Base-by-base conservation (phyloP, 1,140 invertebrate species). In the Macrobrachium rosenbergii region DNA sequence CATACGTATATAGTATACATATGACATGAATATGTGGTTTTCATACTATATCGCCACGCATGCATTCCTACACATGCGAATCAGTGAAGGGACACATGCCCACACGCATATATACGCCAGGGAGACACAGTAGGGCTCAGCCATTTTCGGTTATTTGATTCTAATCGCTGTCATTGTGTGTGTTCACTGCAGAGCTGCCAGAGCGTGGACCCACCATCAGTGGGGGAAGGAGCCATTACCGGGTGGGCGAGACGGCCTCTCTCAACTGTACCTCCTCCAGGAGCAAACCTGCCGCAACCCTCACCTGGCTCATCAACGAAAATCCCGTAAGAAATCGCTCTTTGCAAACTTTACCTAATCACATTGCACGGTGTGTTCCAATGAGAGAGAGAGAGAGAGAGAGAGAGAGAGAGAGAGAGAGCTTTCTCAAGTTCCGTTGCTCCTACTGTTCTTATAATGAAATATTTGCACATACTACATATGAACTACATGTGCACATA, bases 271-370 rank as follows among this genome's bases (percentile, higher is more conserved):
- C 83, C 16, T 84, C 82, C 0, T 72, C 79, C 23, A 76, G 67
- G 23, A 82, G 79, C 52, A 82, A 81, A 17, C 88, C 88, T 17
- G 79, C 83, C 0, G 88, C 84, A 0, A 69, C 80, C 28, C 88
- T 89, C 11, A 76, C 80, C 52, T 89, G 88, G 88, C 85, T 60
- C 58, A 83, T 89, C 64, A 89, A 89, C 63, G 69, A 80, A 11
- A 76, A 88, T 17, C 52, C 73, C 73, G 87, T 88, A 60, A 80
- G 81, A 37, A 21, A n/a, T n/a, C 14, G 52, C 58, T 11, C 17
- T 16, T 28, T 11, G 17, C 6, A 75, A 19, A 75, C n/a, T 28
- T 21, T 23, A 43, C 17, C 7, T 23, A 17, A 75, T 52, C 2
- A 52, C 52, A 52, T 52, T 79, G 28, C 43, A 79, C 6, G 52